A percentile compares a stretch with the other conserved stretches of the same genome.
These are phyloP conservation scores for Cheiracanthium punctorium DNA, from an alignment of 2,888 invertebrate species.

Conservation along the genomic window DNA sequence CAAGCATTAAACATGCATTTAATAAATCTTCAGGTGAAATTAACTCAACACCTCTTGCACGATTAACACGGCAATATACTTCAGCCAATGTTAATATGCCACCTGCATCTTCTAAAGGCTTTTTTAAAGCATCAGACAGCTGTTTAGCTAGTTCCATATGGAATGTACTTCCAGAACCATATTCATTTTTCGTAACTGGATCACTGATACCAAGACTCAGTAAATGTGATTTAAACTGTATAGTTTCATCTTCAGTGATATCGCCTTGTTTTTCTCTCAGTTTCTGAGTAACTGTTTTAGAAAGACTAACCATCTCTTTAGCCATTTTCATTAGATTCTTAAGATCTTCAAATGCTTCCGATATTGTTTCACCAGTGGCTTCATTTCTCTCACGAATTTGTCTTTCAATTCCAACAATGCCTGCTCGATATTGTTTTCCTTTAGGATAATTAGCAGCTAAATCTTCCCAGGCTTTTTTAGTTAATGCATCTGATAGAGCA, in stretches of 20 bases:
- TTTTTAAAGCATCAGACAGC: slow-evolving; percentile 86
- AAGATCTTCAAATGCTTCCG: slow-evolving; percentile 95
- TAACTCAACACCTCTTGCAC: slow-evolving; percentile 93
- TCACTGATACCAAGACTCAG: slow-evolving; percentile 98
- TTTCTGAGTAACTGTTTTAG: slow-evolving; percentile 93
- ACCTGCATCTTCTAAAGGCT: slow-evolving; percentile 88
- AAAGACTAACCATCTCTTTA: slow-evolving; percentile 96
- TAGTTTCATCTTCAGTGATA: slow-evolving; percentile 96
- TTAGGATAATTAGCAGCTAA: slow-evolving; percentile 42
- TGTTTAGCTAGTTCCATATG: slow-evolving; percentile 89
- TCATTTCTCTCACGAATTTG: slow-evolving; percentile 92
- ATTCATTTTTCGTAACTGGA: slow-evolving; percentile 95
- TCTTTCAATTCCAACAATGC: slow-evolving; percentile 97
- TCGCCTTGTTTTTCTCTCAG: slow-evolving; percentile 96
- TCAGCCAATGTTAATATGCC: slow-evolving; percentile 98
- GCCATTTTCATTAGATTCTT: slow-evolving; percentile 96
- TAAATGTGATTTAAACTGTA: slow-evolving; percentile 95
- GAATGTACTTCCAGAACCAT: slow-evolving; percentile 89
- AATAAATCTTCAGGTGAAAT: slow-evolving; percentile 97
- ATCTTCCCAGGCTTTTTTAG: slow-evolving; percentile 66
- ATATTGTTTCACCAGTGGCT: slow-evolving; percentile 93
- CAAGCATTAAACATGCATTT: slow-evolving; percentile 88
- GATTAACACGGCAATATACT: slow-evolving; percentile 96
- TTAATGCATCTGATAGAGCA: slow-evolving; percentile 47
- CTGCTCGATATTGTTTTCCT: slow-evolving; percentile 76